Evolutionary conservation across 2,797 vertebrate species (phyloP).

Genomic region (Eutrigla gurnardus): DNA sequence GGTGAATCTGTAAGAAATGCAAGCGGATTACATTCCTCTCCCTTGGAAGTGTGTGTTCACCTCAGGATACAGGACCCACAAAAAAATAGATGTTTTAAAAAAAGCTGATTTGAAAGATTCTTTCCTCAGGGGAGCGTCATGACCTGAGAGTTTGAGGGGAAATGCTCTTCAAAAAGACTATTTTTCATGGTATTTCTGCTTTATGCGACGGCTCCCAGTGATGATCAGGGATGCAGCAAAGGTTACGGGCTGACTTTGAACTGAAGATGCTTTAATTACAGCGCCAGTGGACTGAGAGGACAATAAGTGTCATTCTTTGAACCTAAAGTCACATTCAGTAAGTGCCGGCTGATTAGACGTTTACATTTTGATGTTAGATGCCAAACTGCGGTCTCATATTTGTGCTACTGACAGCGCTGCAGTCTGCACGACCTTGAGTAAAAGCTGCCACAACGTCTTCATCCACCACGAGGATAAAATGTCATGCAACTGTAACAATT

Average conservation of each 20-base stretch:
- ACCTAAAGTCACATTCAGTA: not conserved
- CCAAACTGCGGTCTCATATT: not conserved
- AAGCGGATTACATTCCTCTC: slow-evolving; percentile 4
- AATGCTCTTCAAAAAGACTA: slow-evolving; percentile 28
- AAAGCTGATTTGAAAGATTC: slow-evolving; percentile 23
- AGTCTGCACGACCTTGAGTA: too few relatives aligned
- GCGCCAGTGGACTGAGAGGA: not conserved
- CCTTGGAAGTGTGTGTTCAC: slow-evolving; percentile 4
- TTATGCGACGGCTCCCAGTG: not conserved
- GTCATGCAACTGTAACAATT: slow-evolving; percentile 5
- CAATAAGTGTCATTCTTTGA: slow-evolving; percentile 1
- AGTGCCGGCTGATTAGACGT: not conserved
- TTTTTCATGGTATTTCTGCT: slow-evolving; percentile 24
- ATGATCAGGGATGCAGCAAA: not conserved
- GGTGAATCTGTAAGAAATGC: not conserved
- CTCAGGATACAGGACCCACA: slow-evolving; percentile 1
- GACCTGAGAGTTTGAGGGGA: not conserved
- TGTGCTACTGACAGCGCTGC: not conserved
- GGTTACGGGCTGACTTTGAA: slow-evolving; percentile 10
- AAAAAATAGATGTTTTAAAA: slow-evolving; percentile 20
- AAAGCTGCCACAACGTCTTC: not conserved
- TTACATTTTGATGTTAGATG: not conserved
- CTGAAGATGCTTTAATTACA: not conserved
- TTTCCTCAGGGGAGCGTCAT: not conserved
- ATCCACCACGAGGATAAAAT: slow-evolving; percentile 1